phyloP scores from a whole-genome alignment of 2,113 vertebrate species.

The Callipepla californica region DNA sequence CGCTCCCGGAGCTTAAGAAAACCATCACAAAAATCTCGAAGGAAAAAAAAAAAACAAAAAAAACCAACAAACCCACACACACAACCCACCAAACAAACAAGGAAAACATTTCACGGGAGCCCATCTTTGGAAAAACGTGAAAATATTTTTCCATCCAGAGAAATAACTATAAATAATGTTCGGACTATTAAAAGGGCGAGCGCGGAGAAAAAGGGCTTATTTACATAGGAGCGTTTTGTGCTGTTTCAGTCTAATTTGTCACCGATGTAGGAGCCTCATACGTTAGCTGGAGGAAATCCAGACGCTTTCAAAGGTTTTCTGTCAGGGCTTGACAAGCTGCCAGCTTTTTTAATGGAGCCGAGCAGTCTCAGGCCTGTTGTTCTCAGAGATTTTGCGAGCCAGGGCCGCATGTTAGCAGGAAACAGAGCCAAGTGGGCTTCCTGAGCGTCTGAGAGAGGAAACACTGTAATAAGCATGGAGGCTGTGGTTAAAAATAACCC shows the following conservation, averaged over 20 bases:
- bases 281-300: conserved; percentile 76
- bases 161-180: conserved; percentile 25
- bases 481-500: conserved; percentile 96
- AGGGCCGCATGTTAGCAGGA: conserved; percentile 89
- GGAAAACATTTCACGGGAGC: conserved; percentile 48
- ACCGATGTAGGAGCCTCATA: conserved; percentile 76
- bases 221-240: conserved; percentile 50
- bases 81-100: conserved; percentile 40
- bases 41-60: neutral
- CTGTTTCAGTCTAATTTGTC: conserved; percentile 55
- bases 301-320: conserved; percentile 78
- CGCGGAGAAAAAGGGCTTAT: neutral
- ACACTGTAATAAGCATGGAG: conserved; percentile 89
- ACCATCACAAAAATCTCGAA: neutral
- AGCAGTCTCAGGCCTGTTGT: conserved; percentile 86
- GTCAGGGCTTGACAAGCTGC: conserved; percentile 78
- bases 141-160: conserved; percentile 39
- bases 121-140: conserved; percentile 52
- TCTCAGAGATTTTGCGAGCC: conserved; percentile 88
- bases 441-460: conserved; percentile 91
- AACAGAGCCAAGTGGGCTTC: conserved; percentile 92
- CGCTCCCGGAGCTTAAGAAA: conserved; percentile 44
- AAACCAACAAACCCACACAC: too few species aligned
- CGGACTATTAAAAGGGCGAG: conserved; percentile 35
- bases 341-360: conserved; percentile 76